phyloP scores from a whole-genome alignment of 1,140 invertebrate species.

The Atta cephalotes region DNA sequence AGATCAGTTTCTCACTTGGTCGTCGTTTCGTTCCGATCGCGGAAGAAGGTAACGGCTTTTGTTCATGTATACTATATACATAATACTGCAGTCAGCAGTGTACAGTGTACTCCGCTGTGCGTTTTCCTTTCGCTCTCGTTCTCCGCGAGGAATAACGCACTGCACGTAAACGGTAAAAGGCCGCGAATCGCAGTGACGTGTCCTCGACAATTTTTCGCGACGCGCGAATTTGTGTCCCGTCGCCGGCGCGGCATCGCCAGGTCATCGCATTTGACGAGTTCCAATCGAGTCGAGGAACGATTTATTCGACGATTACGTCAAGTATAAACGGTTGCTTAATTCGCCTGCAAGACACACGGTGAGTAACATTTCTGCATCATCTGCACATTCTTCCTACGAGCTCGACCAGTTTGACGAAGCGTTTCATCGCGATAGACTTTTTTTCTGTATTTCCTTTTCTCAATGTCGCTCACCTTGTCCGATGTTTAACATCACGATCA shows the following conservation, averaged over 20 bases:
- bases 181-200: neutral
- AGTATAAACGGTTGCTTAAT: slow-evolving; percentile 2
- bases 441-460: slow-evolving; percentile 55
- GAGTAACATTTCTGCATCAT: neutral
- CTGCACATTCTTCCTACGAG: neutral
- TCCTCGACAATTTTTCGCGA: neutral
- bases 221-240: neutral
- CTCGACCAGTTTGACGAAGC: slow-evolving; percentile 57
- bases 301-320: slow-evolving; percentile 10
- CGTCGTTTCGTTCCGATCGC: too few species aligned
- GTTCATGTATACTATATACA: too few species aligned
- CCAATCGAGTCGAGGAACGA: slow-evolving; percentile 78
- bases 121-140: slow-evolving; percentile 29
- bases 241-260: neutral
- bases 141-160: neutral
- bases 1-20: too few species aligned
- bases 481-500: neutral
- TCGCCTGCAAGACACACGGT: neutral
- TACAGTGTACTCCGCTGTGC: neutral
- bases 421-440: slow-evolving; percentile 61
- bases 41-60: too few species aligned
- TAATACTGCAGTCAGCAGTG: too few species aligned
- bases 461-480: neutral
- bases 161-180: neutral
- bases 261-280: neutral